Evolutionary conservation across 2,113 vertebrate species (phyloP).

Genomic region (Anolis sagrei): DNA sequence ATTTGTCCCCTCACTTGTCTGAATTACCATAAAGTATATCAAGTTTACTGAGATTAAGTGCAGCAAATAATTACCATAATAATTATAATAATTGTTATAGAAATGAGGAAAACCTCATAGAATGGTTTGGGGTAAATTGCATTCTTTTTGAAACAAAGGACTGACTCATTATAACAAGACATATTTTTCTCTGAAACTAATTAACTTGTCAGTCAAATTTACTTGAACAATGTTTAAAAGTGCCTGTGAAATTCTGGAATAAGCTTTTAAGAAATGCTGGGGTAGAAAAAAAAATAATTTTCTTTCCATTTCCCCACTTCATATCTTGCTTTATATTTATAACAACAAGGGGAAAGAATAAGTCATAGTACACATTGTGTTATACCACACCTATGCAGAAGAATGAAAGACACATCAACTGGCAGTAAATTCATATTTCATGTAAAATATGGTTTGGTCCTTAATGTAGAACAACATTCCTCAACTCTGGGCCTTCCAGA

Average conservation of each 20-base stretch:
- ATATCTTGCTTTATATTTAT: neutral
- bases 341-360: neutral
- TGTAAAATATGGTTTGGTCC: neutral
- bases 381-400: neutral
- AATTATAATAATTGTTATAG: constrained; percentile 61
- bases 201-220: constrained; percentile 36
- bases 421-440: neutral
- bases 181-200: constrained; percentile 37
- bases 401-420: neutral
- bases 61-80: constrained; percentile 58
- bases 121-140: constrained; percentile 49
- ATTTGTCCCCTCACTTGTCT: constrained; percentile 39
- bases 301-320: neutral
- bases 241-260: constrained; percentile 22
- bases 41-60: constrained; percentile 46
- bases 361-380: neutral
- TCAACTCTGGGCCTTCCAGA: neutral
- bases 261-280: constrained; percentile 6
- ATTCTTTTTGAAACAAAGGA: constrained; percentile 49
- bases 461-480: neutral
- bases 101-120: constrained; percentile 8
- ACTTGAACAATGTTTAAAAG: constrained; percentile 30
- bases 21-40: constrained; percentile 31
- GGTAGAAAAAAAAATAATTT: neutral
- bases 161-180: constrained; percentile 16